Evolutionary conservation across 2,888 invertebrate genomes (phyloP), one percentile per base, ranked within the genome.

Genomic region (Scaeva pyrastri): DNA sequence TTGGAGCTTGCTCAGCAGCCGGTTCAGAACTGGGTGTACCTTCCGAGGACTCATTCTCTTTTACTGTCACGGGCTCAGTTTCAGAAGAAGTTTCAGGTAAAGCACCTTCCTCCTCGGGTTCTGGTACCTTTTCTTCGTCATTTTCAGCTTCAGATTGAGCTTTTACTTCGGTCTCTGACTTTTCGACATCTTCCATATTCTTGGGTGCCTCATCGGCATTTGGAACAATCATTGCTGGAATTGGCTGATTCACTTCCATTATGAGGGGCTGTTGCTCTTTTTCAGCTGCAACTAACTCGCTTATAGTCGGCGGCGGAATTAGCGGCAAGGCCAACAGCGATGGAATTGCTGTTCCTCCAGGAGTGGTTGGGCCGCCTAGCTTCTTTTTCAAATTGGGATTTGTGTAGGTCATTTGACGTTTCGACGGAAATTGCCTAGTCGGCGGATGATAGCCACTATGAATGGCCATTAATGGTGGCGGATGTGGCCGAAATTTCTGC

Each of bases 401-500:
- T 5, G 90, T 90, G 62, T 92, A 92, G 0, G 92, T 90, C 88
- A 92, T 88, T n/a, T 90, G 90, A 8, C 92, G 89, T 76, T 92
- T 92, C 66, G 90, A 89, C 0, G 91, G 90, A 80, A 92, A 92
- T 14, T 92, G 90, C 0, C 90, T 90, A 5, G 89, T 89, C n/a
- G 88, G 85, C 36, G 88, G 88, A 50, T 80, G 83, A 11, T 83
- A 55, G 55, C 84, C 72, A 90, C 90, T 3, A 11, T 91, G 91
- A 70, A 91, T 84, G 19, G 90, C 91, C 91, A 92, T 91, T 26
- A 91, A 64, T 2, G 91, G 90, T 5, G 91, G 92, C 12, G 92
- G 91, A 86, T 91, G 92, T 4, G 90, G 89, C 8, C 91, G 81
- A 52, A 89, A 91, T 70, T 90, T 90, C 39, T 88, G 88, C 0